Percentiles rank a stretch among this genome's conserved stretches.
These are phyloP conservation scores for Eolophus roseicapilla DNA, from an alignment of 2,113 vertebrate species.

Conservation along the genomic window DNA sequence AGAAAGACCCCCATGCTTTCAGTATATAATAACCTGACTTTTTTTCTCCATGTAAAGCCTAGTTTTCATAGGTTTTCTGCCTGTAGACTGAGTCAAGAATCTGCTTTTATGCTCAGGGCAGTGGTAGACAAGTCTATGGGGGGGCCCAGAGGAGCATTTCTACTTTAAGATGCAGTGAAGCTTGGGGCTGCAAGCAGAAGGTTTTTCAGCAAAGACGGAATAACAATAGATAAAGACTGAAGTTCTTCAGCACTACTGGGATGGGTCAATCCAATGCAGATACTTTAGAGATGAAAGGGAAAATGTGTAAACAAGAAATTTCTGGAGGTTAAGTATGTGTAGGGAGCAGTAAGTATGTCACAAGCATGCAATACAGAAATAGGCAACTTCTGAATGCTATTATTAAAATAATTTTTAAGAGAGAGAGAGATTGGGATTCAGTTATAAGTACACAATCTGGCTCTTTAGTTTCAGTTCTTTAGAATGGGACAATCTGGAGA, in stretches of 20 bases:
- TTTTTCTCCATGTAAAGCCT: background rate
- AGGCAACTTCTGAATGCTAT: background rate
- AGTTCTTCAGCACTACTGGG: background rate
- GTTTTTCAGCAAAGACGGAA: background rate
- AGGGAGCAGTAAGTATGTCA: background rate
- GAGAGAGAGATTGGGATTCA: background rate
- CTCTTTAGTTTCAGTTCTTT: background rate
- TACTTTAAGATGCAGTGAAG: background rate
- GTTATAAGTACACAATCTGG: background rate
- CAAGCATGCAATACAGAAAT: background rate
- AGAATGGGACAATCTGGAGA: background rate
- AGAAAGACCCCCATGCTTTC: background rate
- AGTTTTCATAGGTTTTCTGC: background rate
- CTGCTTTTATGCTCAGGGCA: background rate
- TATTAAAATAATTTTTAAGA: background rate
- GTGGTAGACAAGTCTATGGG: background rate
- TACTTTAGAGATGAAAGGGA: background rate
- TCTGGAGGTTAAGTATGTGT: background rate
- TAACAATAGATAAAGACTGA: background rate
- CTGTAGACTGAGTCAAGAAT: background rate
- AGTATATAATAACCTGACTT: background rate
- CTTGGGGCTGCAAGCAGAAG: background rate
- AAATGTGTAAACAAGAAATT: background rate
- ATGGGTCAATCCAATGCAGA: background rate
- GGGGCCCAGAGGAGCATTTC: background rate